Evolutionary conservation across 1,140 invertebrate genomes (phyloP), one percentile per base, ranked within the genome.

Genomic region (Diachasma alloeum): DNA sequence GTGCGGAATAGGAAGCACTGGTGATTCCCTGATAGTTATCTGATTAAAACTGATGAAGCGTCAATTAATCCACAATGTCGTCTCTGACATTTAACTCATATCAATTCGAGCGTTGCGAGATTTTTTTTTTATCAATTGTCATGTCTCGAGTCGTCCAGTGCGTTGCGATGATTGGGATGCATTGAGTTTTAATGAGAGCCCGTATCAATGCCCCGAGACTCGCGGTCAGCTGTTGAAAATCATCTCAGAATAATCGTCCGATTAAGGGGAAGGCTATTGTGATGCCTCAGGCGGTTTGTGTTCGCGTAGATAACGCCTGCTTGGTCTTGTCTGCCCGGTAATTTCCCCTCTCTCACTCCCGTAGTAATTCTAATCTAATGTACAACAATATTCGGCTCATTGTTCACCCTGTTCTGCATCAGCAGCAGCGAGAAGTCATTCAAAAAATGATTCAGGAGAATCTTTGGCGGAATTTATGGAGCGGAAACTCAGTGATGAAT

Each of bases 211-310:
- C n/a, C 9, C n/a, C 1, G 15, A 19, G 9, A 37, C 67, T 36
- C 80, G 31, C 2, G 31, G 2, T 31, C 31, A 31, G 31, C 83
- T 82, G 84, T 53, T 81, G 82, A 83, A 81, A 86, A 83, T 85
- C 82, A 85, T 85, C 82, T 84, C 83, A 82, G 82, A 86, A 86
- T 85, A 86, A 87, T 87, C 85, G 85, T 83, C 80, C 75, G 83
- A 86, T 87, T 86, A 85, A 86, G 78, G 77, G 72, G 78, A 79
- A 84, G 80, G 68, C 78, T 80, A 82, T 77, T 80, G 75, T 37
- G 26, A 72, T 31, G 22, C 19, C 2, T 31, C 13, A 17, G 3
- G 66, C 9, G 26, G 39, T n/a, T 31, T 31, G 53, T 17, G 53
- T 36, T 13, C 15, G 39, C 13, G 9, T 24, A 6, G 31, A 67